These are phyloP conservation scores for Caranx ignobilis DNA, from an alignment of 2,113 vertebrate species.

Conservation along the genomic window DNA sequence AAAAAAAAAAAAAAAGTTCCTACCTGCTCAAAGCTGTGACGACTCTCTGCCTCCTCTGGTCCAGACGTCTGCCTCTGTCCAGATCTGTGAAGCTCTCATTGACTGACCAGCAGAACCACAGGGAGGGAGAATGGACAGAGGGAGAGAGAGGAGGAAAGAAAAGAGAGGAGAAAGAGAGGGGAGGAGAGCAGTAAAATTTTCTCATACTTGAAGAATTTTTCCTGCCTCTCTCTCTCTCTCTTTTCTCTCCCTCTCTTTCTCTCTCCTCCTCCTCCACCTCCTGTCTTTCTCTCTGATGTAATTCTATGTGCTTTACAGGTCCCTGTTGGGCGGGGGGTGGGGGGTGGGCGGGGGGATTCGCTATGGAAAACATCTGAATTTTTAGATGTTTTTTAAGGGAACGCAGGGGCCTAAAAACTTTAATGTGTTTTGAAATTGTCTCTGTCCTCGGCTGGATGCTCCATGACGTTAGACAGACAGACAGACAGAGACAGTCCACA, in stretches of 20 bases:
- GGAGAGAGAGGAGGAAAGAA: constrained; percentile 21
- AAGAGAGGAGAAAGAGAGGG: constrained; percentile 28
- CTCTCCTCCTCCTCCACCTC: constrained; percentile 47
- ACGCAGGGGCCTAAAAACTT: neutral
- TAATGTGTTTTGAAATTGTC: constrained; percentile 54
- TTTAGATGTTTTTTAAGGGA: constrained; percentile 41
- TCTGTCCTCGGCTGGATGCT: constrained; percentile 42
- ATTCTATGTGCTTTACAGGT: constrained; percentile 72
- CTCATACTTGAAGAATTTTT: constrained; percentile 85
- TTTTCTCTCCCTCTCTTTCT: constrained; percentile 60
- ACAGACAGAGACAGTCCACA: too few relatives aligned
- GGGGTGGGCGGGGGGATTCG: constrained; percentile 11
- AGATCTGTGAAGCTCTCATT: neutral
- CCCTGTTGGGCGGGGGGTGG: constrained; percentile 66
- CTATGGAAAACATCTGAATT: constrained; percentile 82
- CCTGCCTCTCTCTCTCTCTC: constrained; percentile 70
- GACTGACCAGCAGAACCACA: constrained; percentile 47
- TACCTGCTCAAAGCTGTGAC: constrained; percentile 52
- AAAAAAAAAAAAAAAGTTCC: constrained; percentile 11
- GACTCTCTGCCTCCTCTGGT: constrained; percentile 1
- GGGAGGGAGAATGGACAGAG: constrained; percentile 19
- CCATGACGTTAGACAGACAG: neutral
- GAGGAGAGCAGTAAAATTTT: constrained; percentile 77
- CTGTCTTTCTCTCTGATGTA: constrained; percentile 77
- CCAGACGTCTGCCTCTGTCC: constrained; percentile 13